Conservation (phyloP, 2,888 invertebrate species). For the Rhamphomyia laevipes region DNA sequence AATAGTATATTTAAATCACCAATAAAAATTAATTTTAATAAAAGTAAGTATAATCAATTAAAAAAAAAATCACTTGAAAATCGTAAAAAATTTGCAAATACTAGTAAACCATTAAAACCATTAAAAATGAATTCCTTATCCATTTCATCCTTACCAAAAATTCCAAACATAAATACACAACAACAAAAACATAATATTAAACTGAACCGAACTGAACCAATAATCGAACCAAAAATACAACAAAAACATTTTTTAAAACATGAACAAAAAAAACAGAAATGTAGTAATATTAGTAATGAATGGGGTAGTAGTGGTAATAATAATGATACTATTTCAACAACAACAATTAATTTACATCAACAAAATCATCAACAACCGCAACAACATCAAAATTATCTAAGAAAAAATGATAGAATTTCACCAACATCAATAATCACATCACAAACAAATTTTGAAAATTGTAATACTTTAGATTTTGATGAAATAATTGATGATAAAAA, state of each 20-base stretch:
- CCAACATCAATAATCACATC: slow-evolving; percentile 12
- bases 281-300: no score
- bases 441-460: background rate
- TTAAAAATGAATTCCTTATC: background rate
- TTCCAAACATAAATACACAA: no score
- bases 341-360: slow-evolving; percentile 3
- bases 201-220: no score
- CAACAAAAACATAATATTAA: background rate
- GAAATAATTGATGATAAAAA: no score
- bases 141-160: no score
- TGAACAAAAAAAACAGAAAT: no score
- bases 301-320: no score
- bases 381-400: slow-evolving; percentile 10
- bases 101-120: no score
- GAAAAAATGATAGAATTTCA: slow-evolving; percentile 11
- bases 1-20: background rate
- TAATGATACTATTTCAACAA: no score
- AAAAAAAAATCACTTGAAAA: slow-evolving; percentile 33
- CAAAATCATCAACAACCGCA: slow-evolving; percentile 22
- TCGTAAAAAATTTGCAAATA: slow-evolving; percentile 26
- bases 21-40: slow-evolving; percentile 13
- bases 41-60: slow-evolving; percentile 32
- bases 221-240: no score
- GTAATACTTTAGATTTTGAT: no score
- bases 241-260: no score